A percentile compares a stretch with the other conserved stretches of the same genome.
Evolutionary conservation across 92 coral and sea anemone species (phyloP).

Genomic region (Phenganax stokvisi): DNA sequence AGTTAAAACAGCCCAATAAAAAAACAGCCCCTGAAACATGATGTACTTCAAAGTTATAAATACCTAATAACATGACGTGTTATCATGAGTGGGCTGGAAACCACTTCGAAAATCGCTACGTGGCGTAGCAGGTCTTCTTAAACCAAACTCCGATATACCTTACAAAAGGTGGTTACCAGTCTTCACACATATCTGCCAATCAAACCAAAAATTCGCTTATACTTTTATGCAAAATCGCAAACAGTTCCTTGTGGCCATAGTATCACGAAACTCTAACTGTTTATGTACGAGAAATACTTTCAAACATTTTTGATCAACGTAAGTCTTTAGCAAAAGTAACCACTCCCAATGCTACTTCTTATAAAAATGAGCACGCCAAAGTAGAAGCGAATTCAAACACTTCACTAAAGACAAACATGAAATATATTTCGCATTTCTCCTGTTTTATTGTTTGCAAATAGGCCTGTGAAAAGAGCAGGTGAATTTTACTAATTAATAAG

Average conservation of each 20-base stretch:
- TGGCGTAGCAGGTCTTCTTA: too few species aligned
- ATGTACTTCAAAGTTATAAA: too few species aligned
- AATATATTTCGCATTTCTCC: not conserved
- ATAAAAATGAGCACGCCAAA: not conserved
- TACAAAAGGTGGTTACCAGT: not conserved
- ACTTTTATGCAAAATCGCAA: not conserved
- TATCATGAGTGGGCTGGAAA: not conserved
- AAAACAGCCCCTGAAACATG: too few species aligned
- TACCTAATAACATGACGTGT: too few species aligned
- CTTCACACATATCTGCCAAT: not conserved
- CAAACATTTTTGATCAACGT: not conserved
- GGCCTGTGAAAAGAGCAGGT: slow-evolving; percentile 42
- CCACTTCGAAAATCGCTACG: not conserved
- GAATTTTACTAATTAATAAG: slow-evolving; percentile 20
- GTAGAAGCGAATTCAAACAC: not conserved
- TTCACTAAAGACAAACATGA: not conserved
- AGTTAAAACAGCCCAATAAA: too few species aligned
- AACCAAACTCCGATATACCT: too few species aligned
- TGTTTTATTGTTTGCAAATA: slow-evolving; percentile 19
- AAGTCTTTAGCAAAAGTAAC: not conserved
- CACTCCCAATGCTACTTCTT: not conserved
- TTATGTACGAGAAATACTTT: slow-evolving; percentile 4
- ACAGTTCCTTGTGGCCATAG: slow-evolving; percentile 23
- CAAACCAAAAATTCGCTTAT: not conserved
- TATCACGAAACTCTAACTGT: slow-evolving; percentile 15